These are phyloP conservation scores for Agrenia bidenticulata DNA, from an alignment of 2,888 invertebrate genomes.

Conservation along the genomic window DNA sequence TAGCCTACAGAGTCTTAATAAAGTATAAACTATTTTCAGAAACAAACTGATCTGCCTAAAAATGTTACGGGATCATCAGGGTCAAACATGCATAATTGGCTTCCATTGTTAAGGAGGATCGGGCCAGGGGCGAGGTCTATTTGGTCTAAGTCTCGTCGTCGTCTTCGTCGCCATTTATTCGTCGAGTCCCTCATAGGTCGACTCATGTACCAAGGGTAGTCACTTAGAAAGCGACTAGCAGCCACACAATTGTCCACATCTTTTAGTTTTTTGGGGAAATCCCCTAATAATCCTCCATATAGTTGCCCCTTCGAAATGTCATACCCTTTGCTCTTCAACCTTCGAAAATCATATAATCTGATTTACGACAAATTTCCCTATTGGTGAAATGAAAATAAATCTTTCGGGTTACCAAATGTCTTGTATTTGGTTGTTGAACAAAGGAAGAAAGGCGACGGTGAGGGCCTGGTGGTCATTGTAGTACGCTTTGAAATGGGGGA, in stretches of 20 bases:
- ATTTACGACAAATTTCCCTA: too few species aligned
- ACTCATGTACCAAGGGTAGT: conserved; percentile 31
- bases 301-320: neutral
- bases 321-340: neutral
- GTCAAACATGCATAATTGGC: conserved; percentile 1
- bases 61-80: conserved; percentile 16
- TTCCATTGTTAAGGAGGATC: neutral
- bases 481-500: conserved; percentile 19
- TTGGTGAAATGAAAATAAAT: too few species aligned
- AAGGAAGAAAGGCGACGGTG: conserved; percentile 16
- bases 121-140: neutral
- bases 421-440: conserved; percentile 22
- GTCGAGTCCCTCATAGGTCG: conserved; percentile 3
- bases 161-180: conserved; percentile 5
- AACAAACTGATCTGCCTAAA: conserved; percentile 8
- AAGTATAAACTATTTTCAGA: too few species aligned
- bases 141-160: neutral
- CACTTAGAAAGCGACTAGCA: neutral
- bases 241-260: conserved; percentile 30
- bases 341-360: too few species aligned
- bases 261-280: conserved; percentile 10
- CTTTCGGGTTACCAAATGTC: conserved; percentile 17
- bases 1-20: too few species aligned
- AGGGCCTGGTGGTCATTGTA: conserved; percentile 21
- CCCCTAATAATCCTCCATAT: conserved; percentile 29